A percentile compares a stretch with the other conserved stretches of the same genome.
Evolutionary conservation across 2,888 invertebrate genomes (phyloP).

Genomic region (Tipula vernalis): DNA sequence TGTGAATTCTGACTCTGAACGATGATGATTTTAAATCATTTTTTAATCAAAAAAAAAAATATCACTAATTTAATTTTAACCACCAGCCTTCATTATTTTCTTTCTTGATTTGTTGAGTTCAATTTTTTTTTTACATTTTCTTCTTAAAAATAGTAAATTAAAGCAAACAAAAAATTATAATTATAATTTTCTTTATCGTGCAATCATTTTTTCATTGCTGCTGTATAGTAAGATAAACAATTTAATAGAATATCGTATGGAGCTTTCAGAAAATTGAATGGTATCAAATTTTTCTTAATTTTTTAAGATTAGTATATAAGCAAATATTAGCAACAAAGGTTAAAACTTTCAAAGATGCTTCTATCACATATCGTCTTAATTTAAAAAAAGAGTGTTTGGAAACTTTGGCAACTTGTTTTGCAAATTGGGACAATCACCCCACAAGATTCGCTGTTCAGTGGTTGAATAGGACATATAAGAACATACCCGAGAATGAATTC

Average conservation of each 20-base stretch:
- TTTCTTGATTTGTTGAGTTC: not conserved
- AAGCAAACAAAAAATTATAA: not conserved
- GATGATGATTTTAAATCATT: not conserved
- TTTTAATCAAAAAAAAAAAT: not conserved
- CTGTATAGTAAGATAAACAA: not conserved
- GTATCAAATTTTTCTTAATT: not conserved
- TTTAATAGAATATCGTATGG: not conserved
- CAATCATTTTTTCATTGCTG: not conserved
- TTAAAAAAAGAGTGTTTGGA: too few relatives aligned
- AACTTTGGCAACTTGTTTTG: too few relatives aligned
- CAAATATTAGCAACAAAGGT: too few relatives aligned
- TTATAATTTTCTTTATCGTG: not conserved
- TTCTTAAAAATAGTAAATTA: not conserved
- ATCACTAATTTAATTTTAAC: not conserved
- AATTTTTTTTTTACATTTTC: not conserved
- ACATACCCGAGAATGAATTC: too few relatives aligned
- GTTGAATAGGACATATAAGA: too few relatives aligned
- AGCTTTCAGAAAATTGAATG: not conserved
- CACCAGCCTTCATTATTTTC: not conserved
- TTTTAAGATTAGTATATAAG: not conserved
- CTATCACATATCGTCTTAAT: too few relatives aligned
- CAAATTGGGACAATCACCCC: too few relatives aligned
- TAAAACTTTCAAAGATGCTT: too few relatives aligned
- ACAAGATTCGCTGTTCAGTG: too few relatives aligned
- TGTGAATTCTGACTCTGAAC: not conserved